Conservation (phyloP, 2,888 invertebrate species). For the Ichneumon xanthorius region DNA sequence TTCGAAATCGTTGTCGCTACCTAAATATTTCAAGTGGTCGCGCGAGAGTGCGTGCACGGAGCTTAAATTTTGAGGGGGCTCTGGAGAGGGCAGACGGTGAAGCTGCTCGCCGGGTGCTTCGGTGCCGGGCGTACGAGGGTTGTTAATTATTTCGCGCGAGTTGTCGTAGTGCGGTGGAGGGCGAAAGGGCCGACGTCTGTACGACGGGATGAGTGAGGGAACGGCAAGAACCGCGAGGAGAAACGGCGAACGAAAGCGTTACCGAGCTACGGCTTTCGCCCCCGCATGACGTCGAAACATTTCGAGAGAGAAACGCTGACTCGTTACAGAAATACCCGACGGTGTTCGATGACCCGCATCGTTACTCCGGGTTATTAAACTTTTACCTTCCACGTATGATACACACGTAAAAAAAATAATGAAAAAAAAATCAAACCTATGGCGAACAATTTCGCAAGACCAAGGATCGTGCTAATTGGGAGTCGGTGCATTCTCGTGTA, state of each 20-base stretch:
- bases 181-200: slow-evolving; percentile 29
- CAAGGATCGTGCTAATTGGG: slow-evolving; percentile 45
- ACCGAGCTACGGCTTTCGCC: slow-evolving; percentile 17
- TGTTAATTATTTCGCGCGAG: slow-evolving; percentile 83
- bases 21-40: slow-evolving; percentile 77
- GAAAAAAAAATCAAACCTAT: background rate
- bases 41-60: slow-evolving; percentile 68
- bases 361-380: background rate
- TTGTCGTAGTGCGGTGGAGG: slow-evolving; percentile 65
- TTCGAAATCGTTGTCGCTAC: slow-evolving; percentile 72
- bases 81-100: slow-evolving; percentile 54
- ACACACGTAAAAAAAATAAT: background rate
- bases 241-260: slow-evolving; percentile 65
- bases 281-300: slow-evolving; percentile 55
- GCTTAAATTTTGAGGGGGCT: slow-evolving; percentile 74
- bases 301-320: slow-evolving; percentile 22
- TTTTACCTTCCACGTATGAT: background rate
- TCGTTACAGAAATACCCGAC: slow-evolving; percentile 24
- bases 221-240: slow-evolving; percentile 69
- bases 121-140: slow-evolving; percentile 71
- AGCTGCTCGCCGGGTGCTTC: slow-evolving; percentile 42
- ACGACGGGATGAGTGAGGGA: slow-evolving; percentile 63
- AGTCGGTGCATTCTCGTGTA: slow-evolving; percentile 30
- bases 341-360: slow-evolving; percentile 28
- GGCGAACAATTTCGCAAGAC: slow-evolving; percentile 9